Conservation (phyloP, 2,113 vertebrate species). For the Synchiropus splendidus region DNA sequence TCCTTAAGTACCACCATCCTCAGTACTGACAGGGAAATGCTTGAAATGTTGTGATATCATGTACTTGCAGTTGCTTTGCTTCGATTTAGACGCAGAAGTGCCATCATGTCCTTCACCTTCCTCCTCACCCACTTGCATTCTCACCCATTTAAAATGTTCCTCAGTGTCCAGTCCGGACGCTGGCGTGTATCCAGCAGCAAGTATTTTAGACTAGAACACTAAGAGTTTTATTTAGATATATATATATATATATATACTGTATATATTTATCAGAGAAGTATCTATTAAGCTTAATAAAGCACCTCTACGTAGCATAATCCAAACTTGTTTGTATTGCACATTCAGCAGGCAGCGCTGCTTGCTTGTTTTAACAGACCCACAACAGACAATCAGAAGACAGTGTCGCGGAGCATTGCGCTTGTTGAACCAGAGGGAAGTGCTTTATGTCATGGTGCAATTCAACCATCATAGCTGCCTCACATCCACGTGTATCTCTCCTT, state of each 20-base stretch:
- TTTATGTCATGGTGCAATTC: conserved; percentile 35
- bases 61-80: conserved; percentile 27
- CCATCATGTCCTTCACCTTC: conserved; percentile 19
- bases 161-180: conserved; percentile 4
- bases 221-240: conserved; percentile 15
- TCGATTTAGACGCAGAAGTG: conserved; percentile 36
- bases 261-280: conserved; percentile 17
- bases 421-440: conserved; percentile 11
- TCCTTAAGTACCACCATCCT: conserved; percentile 6
- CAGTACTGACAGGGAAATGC: conserved; percentile 17
- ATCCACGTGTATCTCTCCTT: neutral
- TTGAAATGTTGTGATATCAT: conserved; percentile 23
- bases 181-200: conserved; percentile 3
- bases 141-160: neutral
- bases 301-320: conserved; percentile 29
- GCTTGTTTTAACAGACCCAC: too few species aligned
- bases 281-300: conserved; percentile 26
- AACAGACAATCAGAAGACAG: too few species aligned
- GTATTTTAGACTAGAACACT: conserved; percentile 1
- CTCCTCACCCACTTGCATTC: conserved; percentile 3
- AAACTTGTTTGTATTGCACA: conserved; percentile 46
- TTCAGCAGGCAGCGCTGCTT: too few species aligned
- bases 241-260: neutral
- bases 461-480: conserved; percentile 21
- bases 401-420: too few species aligned